Base-by-base conservation (phyloP, 2,797 vertebrate species). In the Centroberyx gerrardi region DNA sequence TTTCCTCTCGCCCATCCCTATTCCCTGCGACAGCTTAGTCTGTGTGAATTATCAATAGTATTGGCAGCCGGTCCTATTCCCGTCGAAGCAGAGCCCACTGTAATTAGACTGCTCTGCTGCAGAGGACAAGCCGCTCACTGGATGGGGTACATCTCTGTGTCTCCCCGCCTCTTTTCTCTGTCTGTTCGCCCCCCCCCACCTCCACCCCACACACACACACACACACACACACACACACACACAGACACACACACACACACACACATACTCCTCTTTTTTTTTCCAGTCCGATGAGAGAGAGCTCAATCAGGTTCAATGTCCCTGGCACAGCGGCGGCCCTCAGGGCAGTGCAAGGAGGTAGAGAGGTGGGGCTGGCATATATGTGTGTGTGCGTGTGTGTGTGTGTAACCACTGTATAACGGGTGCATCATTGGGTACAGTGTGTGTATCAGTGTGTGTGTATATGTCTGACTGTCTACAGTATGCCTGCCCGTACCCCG, bases 11-110 rank as follows among this genome's bases (percentile, higher is more conserved):
- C 89, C 88, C 84, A 81, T 80, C 87, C 86, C 89, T 89, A 90
- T 93, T 93, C 90, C 91, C 93, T 46, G 82, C 58, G 78, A 93
- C 89, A 89, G 88, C 86, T 93, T 93, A 92, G 87, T 88, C 81
- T 74, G 86, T 89, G 87, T 94, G 91, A 94, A 93, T 94, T 93
- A 94, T 94, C 93, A 90, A 92, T 93, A 92, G 79, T 92, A 91
- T 93, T 93, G 92, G 93, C 92, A 91, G 87, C 78, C 76, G 31
- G 68, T 78, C 78, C 89, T 81, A 85, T 87, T 92, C 92, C 89
- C 83, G 78, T 31, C 74, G 73, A 84, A 88, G 89, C 90, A 84
- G 83, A 86, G 83, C 83, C 83, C 74, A 52, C 89, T 86, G 83
- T 90, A 93, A 94, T 94, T 92, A 91, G 88, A 83, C 90, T 81